Evolutionary conservation across 2,113 vertebrate species (phyloP).

Genomic region (Hippoglossus stenolepis): DNA sequence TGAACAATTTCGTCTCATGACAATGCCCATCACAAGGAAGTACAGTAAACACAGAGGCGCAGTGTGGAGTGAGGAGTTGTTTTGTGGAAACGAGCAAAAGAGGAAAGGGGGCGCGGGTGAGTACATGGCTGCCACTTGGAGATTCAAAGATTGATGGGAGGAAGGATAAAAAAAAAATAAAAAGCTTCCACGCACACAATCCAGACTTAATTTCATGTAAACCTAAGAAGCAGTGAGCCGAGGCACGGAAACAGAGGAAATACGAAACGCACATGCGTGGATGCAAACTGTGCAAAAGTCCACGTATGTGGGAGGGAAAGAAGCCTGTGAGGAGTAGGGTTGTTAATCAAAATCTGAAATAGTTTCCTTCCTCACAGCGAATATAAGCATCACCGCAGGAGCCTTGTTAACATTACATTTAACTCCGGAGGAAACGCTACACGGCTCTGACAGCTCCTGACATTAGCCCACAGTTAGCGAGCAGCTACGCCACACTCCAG

Average conservation of each 20-base stretch:
- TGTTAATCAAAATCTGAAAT: no score
- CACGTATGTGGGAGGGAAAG: no score
- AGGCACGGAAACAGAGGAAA: not conserved
- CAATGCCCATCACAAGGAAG: slow-evolving; percentile 46
- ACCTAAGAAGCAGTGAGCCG: not conserved
- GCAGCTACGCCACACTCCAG: no score
- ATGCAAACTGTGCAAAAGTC: no score
- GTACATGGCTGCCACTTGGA: slow-evolving; percentile 30
- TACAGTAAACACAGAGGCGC: slow-evolving; percentile 43
- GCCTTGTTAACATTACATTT: no score
- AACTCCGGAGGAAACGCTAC: no score
- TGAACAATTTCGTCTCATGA: slow-evolving; percentile 57
- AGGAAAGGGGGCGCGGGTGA: not conserved
- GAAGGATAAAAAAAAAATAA: not conserved
- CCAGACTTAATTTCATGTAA: slow-evolving; percentile 6
- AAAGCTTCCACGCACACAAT: not conserved
- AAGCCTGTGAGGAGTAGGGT: no score
- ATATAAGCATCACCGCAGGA: no score
- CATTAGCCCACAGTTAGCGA: no score
- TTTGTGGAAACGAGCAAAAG: not conserved
- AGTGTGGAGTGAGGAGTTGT: slow-evolving; percentile 2
- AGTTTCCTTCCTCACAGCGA: no score
- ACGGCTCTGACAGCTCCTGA: no score
- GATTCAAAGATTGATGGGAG: slow-evolving; percentile 35
- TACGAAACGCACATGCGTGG: no score